phyloP scores from a whole-genome alignment of 2,113 vertebrate species.

The Dermatemys mawii region DNA sequence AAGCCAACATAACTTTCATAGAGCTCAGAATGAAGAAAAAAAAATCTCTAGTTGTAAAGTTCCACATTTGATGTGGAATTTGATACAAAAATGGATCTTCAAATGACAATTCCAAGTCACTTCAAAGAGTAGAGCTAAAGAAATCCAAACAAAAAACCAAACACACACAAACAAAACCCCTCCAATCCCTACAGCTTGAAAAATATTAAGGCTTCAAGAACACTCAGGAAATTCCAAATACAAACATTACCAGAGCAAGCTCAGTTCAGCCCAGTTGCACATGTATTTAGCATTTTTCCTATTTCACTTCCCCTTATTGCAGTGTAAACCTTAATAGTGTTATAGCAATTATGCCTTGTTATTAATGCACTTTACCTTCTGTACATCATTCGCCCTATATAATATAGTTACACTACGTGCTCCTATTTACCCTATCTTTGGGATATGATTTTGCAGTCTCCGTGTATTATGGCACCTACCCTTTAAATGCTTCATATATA shows the following conservation, averaged over 20 bases:
- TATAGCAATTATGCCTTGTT: neutral
- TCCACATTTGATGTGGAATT: fast-evolving
- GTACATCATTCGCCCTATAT: no score
- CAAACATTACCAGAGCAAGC: neutral
- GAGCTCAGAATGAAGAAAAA: neutral
- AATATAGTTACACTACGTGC: no score
- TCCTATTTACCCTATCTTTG: neutral
- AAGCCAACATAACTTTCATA: neutral
- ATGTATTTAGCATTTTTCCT: constrained; percentile 30
- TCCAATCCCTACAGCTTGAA: neutral
- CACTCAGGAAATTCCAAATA: constrained; percentile 33
- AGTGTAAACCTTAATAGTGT: neutral
- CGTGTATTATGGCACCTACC: neutral
- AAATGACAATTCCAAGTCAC: neutral
- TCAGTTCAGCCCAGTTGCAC: neutral
- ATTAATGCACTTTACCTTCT: constrained; percentile 12
- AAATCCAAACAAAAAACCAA: neutral
- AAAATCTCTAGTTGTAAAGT: neutral
- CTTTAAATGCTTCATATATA: neutral
- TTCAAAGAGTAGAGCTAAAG: neutral
- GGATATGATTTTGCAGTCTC: neutral
- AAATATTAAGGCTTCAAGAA: constrained; percentile 9
- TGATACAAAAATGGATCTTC: neutral
- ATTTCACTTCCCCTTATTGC: neutral
- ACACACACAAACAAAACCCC: neutral